These are phyloP conservation scores for Margarornis squamiger DNA, from an alignment of 2,797 vertebrate species.

Conservation along the genomic window DNA sequence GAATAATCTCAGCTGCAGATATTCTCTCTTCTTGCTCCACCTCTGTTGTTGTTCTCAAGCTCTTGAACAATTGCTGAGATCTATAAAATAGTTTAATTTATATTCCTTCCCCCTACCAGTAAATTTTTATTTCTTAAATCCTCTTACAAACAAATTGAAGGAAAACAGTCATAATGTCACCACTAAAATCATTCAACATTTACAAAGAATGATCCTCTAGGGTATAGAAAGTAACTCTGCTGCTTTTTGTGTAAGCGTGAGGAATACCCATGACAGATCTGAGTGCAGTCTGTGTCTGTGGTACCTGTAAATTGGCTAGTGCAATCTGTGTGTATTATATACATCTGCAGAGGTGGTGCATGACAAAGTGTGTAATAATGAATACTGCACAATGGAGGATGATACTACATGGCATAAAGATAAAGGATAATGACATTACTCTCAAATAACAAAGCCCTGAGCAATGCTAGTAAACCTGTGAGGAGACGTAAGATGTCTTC, in stretches of 20 bases:
- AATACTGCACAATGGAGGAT: background rate
- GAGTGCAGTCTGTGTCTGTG: background rate
- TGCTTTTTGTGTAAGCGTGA: background rate
- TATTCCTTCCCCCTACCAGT: background rate
- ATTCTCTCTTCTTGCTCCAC: background rate
- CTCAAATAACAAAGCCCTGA: background rate
- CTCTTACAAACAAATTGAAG: background rate
- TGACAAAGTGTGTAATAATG: background rate
- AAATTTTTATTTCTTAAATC: conserved; percentile 16
- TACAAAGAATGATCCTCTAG: background rate
- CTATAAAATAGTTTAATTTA: background rate
- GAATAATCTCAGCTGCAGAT: background rate
- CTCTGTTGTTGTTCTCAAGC: background rate
- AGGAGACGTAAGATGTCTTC: background rate
- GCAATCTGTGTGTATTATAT: background rate
- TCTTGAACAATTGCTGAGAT: background rate
- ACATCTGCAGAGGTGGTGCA: background rate
- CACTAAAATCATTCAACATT: background rate
- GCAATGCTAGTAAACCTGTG: background rate
- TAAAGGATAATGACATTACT: conserved; percentile 7
- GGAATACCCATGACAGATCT: background rate
- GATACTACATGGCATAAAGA: background rate
- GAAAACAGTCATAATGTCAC: background rate
- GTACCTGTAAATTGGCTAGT: background rate
- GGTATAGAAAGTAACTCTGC: background rate